A percentile compares a stretch with the other conserved stretches of the same genome.
Evolutionary conservation across 2,113 vertebrate genomes (phyloP).

Genomic region (Alethe castanea): DNA sequence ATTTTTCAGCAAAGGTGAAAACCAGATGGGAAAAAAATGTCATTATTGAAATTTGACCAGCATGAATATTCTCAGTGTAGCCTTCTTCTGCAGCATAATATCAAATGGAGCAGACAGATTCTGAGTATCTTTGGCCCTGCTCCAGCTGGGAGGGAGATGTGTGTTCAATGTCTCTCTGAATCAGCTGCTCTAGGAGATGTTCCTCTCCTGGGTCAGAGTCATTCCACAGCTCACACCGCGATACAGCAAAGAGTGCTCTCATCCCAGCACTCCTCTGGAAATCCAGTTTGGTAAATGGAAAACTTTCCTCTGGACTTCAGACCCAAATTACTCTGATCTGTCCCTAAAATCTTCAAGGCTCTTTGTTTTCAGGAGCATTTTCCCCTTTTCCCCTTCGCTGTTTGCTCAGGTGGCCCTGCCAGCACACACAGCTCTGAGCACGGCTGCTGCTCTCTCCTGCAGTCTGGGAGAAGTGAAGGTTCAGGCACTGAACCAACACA

Average conservation of each 20-base stretch:
- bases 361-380: not conserved
- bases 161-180: slow-evolving; percentile 4
- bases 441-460: slow-evolving; percentile 18
- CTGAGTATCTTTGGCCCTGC: not conserved
- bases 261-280: not conserved
- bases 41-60: not conserved
- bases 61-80: not conserved
- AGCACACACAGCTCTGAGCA: not conserved
- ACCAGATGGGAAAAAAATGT: not conserved
- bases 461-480: slow-evolving; percentile 28
- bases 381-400: not conserved
- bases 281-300: not conserved
- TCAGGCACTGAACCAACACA: slow-evolving; percentile 55
- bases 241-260: not conserved
- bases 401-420: slow-evolving; percentile 1
- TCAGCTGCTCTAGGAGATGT: slow-evolving; percentile 17
- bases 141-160: not conserved
- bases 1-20: not conserved
- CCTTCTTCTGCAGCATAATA: not conserved
- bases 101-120: not conserved
- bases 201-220: slow-evolving; percentile 8
- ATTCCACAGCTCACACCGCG: not conserved
- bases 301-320: not conserved
- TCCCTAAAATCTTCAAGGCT: not conserved
- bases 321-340: not conserved